Evolutionary conservation across 2,888 invertebrate genomes (phyloP), one percentile per base, ranked within the genome.

Genomic region (Serripes groenlandicus): DNA sequence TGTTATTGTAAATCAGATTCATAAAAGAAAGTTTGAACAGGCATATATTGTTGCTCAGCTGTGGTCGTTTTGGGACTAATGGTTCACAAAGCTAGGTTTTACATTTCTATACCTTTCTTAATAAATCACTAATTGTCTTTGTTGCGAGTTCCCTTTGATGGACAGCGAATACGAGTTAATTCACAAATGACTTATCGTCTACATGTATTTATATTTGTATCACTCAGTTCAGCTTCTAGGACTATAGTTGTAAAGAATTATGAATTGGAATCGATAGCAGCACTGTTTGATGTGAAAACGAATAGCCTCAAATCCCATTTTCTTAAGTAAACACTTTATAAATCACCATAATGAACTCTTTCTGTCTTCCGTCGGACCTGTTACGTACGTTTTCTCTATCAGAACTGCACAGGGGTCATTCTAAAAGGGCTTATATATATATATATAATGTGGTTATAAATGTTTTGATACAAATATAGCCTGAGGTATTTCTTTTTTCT

Each of bases 251-350:
- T 66, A 28, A 66, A 66, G 66, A 66, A 37, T 23, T 3, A 26
- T 42, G 34, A 72, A 60, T 26, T 28, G 1, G 26, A 76, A 79
- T 83, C 83, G 35, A 83, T 83, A 83, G 71, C 37, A 35, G 32
- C 23, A 42, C 42, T 56, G 75, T 85, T 85, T 78, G 84, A 78
- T 56, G 81, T 81, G 42, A 52, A 78, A 78, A 81, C 69, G 78
- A 81, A 80, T 78, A 75, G 75, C 68, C 75, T 81, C 58, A 72
- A 49, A 69, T 85, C 75, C 84, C 84, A 81, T 85, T 81, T 81
- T 85, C 84, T 85, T 85, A 78, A 78, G 84, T 85, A 81, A 85
- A 85, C 81, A 85, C 73, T 78, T 78, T 74, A 72, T 72, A 73
- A 62, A 54, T 37, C 56, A 18, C 74, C 54, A 78, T 81, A 74